A percentile compares a stretch with the other conserved stretches of the same genome.
Evolutionary conservation across 2,113 vertebrate genomes (phyloP).

Genomic region (Archilochus colubris): DNA sequence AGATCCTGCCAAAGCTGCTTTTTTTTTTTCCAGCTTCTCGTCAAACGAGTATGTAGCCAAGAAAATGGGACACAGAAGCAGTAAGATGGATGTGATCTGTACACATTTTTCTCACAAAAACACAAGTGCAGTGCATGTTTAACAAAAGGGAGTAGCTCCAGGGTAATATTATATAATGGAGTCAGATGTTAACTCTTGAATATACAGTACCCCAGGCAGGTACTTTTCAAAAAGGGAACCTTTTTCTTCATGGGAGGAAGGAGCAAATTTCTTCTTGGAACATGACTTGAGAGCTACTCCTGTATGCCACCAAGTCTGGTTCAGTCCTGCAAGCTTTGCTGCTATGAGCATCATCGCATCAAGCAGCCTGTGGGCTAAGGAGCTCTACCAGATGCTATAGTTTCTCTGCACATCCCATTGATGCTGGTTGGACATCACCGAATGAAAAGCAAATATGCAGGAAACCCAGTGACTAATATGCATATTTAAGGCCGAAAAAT

Average conservation of each 20-base stretch:
- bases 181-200: not conserved
- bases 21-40: not conserved
- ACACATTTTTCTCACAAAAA: conserved; percentile 15
- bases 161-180: not conserved
- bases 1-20: not conserved
- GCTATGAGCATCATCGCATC: accelerated
- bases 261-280: not conserved
- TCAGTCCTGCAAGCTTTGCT: not conserved
- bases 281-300: not conserved
- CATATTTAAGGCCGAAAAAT: not conserved
- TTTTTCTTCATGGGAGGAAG: not conserved
- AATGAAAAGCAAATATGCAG: not conserved
- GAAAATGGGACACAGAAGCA: conserved; percentile 34
- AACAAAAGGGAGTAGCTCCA: conserved; percentile 19
- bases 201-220: not conserved
- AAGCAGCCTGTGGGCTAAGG: not conserved
- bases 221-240: not conserved
- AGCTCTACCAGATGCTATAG: not conserved
- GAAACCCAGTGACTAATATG: not conserved
- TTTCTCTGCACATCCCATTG: not conserved
- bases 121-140: not conserved
- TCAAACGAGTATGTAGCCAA: not conserved
- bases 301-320: not conserved
- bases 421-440: not conserved
- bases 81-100: not conserved